A percentile compares a stretch with the other conserved stretches of the same genome.
phyloP scores from a whole-genome alignment of 2,888 invertebrate species.

The Cephus nigrinus region DNA sequence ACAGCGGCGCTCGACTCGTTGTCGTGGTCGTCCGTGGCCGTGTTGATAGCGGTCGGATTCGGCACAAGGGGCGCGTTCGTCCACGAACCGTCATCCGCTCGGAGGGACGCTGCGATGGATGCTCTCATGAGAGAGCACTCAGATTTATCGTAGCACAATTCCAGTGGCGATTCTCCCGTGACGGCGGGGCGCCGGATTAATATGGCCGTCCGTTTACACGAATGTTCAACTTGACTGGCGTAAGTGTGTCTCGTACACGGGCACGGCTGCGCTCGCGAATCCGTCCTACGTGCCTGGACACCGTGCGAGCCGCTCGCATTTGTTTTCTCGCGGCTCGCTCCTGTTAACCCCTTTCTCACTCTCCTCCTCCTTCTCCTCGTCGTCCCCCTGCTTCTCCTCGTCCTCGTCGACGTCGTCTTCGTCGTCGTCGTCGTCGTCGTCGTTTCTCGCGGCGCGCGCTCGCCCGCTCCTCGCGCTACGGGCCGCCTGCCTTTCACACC shows the following conservation, averaged over 20 bases:
- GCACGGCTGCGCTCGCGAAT: background rate
- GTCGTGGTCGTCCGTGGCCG: conserved; percentile 25
- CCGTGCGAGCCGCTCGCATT: conserved; percentile 9
- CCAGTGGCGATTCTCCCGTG: conserved; percentile 24
- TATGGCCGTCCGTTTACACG: conserved; percentile 48
- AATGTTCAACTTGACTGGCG: conserved; percentile 24
- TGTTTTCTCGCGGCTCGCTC: conserved; percentile 11
- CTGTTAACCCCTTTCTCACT: conserved; percentile 5
- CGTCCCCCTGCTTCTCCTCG: conserved; percentile 26
- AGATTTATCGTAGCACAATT: background rate
- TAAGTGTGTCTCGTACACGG: background rate
- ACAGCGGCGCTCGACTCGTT: conserved; percentile 30
- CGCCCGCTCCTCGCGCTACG: conserved; percentile 4
- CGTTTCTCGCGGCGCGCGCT: conserved; percentile 14
- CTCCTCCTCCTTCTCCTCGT: conserved; percentile 15
- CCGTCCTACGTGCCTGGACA: conserved; percentile 6
- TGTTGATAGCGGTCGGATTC: too few relatives aligned
- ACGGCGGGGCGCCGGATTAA: conserved; percentile 43
- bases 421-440: conserved; percentile 14
- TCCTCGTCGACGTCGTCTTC: conserved; percentile 19
- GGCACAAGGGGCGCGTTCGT: too few relatives aligned
- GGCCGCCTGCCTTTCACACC: conserved; percentile 11
- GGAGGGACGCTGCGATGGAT: conserved; percentile 17
- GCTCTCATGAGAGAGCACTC: too few relatives aligned
- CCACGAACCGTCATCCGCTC: conserved; percentile 40